A percentile compares a stretch with the other conserved stretches of the same genome.
Conservation (phyloP, 2,888 invertebrate species). For the Hymenopus coronatus region DNA sequence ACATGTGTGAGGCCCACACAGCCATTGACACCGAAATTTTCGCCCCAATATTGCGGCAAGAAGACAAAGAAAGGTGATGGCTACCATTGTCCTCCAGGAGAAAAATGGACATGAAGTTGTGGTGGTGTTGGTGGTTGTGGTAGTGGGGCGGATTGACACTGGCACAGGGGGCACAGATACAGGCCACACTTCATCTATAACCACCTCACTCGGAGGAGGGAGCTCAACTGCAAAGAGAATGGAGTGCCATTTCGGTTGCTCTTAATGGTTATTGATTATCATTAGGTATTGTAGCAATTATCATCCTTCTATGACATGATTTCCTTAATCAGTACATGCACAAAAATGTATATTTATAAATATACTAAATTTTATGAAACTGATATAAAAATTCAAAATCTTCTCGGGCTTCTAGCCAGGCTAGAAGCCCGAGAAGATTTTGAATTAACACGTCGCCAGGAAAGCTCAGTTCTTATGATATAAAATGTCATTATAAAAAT, state of each 20-base stretch:
- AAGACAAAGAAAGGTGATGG: slow-evolving; percentile 18
- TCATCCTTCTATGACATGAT: background rate
- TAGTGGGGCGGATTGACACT: slow-evolving; percentile 18
- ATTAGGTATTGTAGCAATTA: background rate
- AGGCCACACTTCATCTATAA: slow-evolving; percentile 2
- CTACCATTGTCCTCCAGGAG: slow-evolving; percentile 19
- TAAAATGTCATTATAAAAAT: background rate
- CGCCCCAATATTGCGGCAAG: slow-evolving; percentile 19
- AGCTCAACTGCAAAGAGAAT: slow-evolving; percentile 1
- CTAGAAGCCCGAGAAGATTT: too few species aligned
- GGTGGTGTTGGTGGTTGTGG: background rate
- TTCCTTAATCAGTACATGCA: background rate
- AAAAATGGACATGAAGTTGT: slow-evolving; percentile 18
- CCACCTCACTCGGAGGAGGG: background rate
- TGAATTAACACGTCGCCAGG: too few species aligned
- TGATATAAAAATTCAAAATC: background rate
- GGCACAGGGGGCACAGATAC: slow-evolving; percentile 2
- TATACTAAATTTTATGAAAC: background rate
- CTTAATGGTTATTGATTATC: background rate
- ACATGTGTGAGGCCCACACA: background rate
- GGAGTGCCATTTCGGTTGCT: slow-evolving; percentile 4
- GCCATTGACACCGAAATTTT: slow-evolving; percentile 13
- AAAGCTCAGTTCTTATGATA: too few species aligned
- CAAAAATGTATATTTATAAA: background rate
- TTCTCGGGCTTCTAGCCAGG: too few species aligned